Conservation (phyloP, 2,888 invertebrate genomes). For the Drosophila peninsularis region DNA sequence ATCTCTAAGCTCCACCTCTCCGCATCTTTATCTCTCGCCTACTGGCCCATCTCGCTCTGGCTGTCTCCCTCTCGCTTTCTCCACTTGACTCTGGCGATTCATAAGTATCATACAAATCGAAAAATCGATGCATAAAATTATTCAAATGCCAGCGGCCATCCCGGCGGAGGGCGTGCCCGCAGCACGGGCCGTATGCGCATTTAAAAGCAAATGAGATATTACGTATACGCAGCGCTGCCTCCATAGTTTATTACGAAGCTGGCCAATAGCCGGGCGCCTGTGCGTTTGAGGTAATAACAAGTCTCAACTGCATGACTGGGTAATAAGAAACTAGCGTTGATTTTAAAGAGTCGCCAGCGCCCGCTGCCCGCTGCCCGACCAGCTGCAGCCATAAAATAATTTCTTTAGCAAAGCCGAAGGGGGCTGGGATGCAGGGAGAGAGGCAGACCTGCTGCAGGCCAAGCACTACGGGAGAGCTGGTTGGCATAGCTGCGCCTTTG, state of each 20-base stretch:
- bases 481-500: conserved; percentile 46
- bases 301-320: conserved; percentile 53
- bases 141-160: conserved; percentile 11
- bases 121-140: conserved; percentile 73
- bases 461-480: conserved; percentile 38
- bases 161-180: conserved; percentile 10
- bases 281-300: conserved; percentile 64
- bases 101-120: conserved; percentile 50
- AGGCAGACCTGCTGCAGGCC: conserved; percentile 28
- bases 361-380: conserved; percentile 8
- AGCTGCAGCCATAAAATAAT: conserved; percentile 47
- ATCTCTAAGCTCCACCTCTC: background rate
- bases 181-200: conserved; percentile 32
- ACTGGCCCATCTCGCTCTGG: too few relatives aligned
- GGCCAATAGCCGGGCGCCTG: conserved; percentile 21
- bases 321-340: conserved; percentile 58
- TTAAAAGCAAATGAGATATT: conserved; percentile 68
- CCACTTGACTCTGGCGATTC: conserved; percentile 9
- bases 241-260: conserved; percentile 56
- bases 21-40: background rate
- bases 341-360: conserved; percentile 42
- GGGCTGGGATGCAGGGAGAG: background rate
- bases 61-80: background rate
- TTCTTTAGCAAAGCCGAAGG: conserved; percentile 10
- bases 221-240: conserved; percentile 67